Percentiles rank a stretch among this genome's conserved stretches.
Conservation (phyloP, 2,888 invertebrate genomes). For the Panzeria rudis region DNA sequence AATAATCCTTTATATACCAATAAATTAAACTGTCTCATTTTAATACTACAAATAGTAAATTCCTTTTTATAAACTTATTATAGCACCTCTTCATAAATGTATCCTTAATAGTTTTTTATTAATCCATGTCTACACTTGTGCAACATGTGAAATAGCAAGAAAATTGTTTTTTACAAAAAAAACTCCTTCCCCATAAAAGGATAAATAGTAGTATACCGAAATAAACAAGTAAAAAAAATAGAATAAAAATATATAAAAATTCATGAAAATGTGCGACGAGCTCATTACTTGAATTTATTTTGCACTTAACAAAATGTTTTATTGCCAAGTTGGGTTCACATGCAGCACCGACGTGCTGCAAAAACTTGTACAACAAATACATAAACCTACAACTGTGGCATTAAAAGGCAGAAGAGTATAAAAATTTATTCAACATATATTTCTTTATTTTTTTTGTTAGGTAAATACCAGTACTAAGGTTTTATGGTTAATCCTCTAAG, state of each 20-base stretch:
- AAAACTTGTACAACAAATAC: slow-evolving; percentile 15
- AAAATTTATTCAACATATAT: slow-evolving; percentile 5
- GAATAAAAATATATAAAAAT: background rate
- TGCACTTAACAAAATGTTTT: slow-evolving; percentile 76
- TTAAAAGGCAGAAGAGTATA: slow-evolving; percentile 14
- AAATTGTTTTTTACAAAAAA: background rate
- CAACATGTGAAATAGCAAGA: slow-evolving; percentile 28
- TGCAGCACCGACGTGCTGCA: slow-evolving; percentile 30
- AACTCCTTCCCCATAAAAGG: background rate
- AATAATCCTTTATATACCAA: too few species aligned
- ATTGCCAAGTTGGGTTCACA: slow-evolving; percentile 64
- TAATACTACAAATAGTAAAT: background rate
- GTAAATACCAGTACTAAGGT: background rate
- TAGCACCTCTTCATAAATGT: slow-evolving; percentile 8
- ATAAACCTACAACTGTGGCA: slow-evolving; percentile 14
- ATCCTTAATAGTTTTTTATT: slow-evolving; percentile 43
- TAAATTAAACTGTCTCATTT: background rate
- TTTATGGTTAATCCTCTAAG: slow-evolving; percentile 26
- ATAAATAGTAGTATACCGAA: background rate
- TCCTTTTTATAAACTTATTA: slow-evolving; percentile 23
- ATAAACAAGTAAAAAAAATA: background rate
- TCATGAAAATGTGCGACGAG: slow-evolving; percentile 46
- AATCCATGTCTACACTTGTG: slow-evolving; percentile 37
- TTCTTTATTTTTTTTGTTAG: background rate
- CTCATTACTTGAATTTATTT: slow-evolving; percentile 75